These are phyloP conservation scores for Xylocampa areola DNA, from an alignment of 2,888 invertebrate genomes.

Conservation along the genomic window DNA sequence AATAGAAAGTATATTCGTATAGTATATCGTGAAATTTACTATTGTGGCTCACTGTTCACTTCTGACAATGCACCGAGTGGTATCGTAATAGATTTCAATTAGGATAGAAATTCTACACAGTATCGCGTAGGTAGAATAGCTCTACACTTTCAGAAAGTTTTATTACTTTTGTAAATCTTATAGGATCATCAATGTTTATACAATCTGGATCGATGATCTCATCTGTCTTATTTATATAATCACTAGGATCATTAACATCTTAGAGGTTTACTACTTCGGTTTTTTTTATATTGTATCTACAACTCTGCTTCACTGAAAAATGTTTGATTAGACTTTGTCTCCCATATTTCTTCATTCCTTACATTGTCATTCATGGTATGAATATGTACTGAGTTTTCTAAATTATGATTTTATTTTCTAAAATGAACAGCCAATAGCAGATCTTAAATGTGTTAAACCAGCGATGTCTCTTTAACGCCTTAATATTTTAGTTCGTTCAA, in stretches of 20 bases:
- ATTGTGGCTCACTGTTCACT: constrained; percentile 34
- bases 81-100: constrained; percentile 47
- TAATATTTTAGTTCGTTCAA: constrained; percentile 9
- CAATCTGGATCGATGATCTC: constrained; percentile 36
- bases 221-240: constrained; percentile 39
- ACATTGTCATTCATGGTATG: constrained; percentile 47
- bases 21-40: constrained; percentile 35
- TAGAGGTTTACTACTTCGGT: constrained; percentile 15
- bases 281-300: constrained; percentile 26
- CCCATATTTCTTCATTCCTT: constrained; percentile 38
- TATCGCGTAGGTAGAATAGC: constrained; percentile 43
- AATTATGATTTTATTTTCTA: constrained; percentile 14
- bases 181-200: constrained; percentile 30
- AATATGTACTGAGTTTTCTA: constrained; percentile 18
- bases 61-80: constrained; percentile 49
- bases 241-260: constrained; percentile 34
- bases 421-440: constrained; percentile 58
- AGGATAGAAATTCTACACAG: constrained; percentile 47
- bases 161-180: constrained; percentile 32
- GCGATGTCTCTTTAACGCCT: constrained; percentile 1
- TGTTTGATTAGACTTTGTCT: constrained; percentile 10
- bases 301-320: constrained; percentile 44
- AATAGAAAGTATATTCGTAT: constrained; percentile 50
- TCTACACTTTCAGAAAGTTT: constrained; percentile 38
- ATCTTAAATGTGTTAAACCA: constrained; percentile 15